Base-by-base conservation (phyloP, 2,888 invertebrate species). In the Parasteatoda lunata region DNA sequence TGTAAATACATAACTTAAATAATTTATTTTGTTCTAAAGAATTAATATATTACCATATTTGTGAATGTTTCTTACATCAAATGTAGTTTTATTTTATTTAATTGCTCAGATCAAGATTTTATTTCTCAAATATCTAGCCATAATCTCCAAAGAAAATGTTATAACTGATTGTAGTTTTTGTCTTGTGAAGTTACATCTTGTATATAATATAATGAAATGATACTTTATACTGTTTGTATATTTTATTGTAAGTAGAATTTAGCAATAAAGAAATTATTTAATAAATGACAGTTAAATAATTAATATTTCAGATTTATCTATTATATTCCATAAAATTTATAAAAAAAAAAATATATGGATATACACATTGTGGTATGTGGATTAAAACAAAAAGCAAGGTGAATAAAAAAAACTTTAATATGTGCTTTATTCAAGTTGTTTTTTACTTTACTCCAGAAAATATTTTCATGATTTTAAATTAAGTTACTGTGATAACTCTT, bases 221-320 rank as follows among this genome's bases (percentile, higher is more conserved):
- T 80, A 86, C 85, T 86, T 86, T 86, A 81, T 86, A 86, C 85
- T 86, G 85, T 86, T 86, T 86, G 85, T 86, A 86, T 86, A 86
- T 86, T 86, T 86, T 86, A 86, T 71, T 86, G 85, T 86, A 86
- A 81, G 85, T 86, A 86, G 85, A 13, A 59, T 80, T 80, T 86
- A 85, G 76, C 80, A 80, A 79, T 79, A 86, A 86, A 80, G 72
- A 85, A 84, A 78, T 84, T 78, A 69, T 84, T 85, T 85, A 85
- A 85, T 85, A 85, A 76, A 85, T 59, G 45, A 49, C 66, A 49
- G 30, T 30, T 30, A 30, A 30, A 30, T 30, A 30, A 30, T 30
- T 30, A 30, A 30, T 30, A 30, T 30, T 30, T 30, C 30, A 30
- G 30, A 30, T 30, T 30, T 30, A 30, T 30, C 30, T 30, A 30